Base-by-base conservation (phyloP, 2,797 vertebrate species). In the Periophthalmus magnuspinnatus region DNA sequence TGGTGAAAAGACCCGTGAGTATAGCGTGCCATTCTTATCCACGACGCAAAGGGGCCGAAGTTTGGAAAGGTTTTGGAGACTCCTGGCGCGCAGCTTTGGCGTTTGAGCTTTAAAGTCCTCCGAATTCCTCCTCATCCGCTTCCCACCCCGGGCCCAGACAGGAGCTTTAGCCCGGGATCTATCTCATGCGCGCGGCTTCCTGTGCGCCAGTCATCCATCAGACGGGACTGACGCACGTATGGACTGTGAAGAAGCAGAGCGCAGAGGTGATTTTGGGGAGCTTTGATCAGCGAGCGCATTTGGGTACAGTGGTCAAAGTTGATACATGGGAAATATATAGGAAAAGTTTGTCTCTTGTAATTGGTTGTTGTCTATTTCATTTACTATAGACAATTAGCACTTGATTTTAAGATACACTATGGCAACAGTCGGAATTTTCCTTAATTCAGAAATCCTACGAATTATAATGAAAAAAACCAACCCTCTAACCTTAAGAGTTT, bases 91-190 rank as follows among this genome's bases (percentile, higher is more conserved):
- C 50, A 52, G 50, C 65, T 76, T 68, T 70, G 76, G 81, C 72
- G 68, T 77, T 77, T 71, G 73, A 74, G 72, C 68, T 70, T 52
- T 77, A 19, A 41, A 63, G 54, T 65, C 54, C 72, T 66, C 0
- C 34, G 66, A 80, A 79, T 77, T 78, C 79, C 59, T 70, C 36
- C 33, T 14, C 68, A 52, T 45, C 41, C 38, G 11, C 38, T 45
- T 45, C 38, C 13, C 47, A 56, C 54, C 54, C 10, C 5, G 22
- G n/a, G 19, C 34, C 58, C 60, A 41, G 60, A 41, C 36, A 5
- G 5, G 41, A 45, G 22, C 60, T 62, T 41, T 22, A 45, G 60
- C 5, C 13, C 13, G 21, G 38, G 60, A 45, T 63, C 60, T 62
- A 38, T 62, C 65, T 76, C 10, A 73, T 47, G n/a, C 47, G 19